phyloP scores from a whole-genome alignment of 2,888 invertebrate genomes.

The Ypsolopha sequella region DNA sequence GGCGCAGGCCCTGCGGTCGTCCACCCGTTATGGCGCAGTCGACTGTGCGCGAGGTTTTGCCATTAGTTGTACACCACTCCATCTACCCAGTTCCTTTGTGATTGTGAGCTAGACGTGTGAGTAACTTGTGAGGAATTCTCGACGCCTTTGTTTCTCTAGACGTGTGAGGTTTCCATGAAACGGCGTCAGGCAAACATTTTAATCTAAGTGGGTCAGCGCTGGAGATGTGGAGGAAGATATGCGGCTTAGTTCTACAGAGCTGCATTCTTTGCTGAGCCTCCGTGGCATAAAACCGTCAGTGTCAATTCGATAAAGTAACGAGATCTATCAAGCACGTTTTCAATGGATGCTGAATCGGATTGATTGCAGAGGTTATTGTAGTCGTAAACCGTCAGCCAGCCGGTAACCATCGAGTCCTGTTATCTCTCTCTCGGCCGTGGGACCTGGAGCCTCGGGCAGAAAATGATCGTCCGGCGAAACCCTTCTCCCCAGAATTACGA shows the following conservation, averaged over 20 bases:
- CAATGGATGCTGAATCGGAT: too few species aligned
- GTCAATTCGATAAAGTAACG: too few species aligned
- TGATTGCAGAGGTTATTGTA: background rate
- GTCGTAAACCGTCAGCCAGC: background rate
- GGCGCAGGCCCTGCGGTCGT: constrained; percentile 8
- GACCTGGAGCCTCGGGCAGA: constrained; percentile 7
- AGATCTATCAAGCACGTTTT: too few species aligned
- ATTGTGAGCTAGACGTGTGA: background rate
- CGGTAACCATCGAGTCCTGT: constrained; percentile 6
- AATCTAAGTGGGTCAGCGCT: too few species aligned
- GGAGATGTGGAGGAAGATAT: too few species aligned
- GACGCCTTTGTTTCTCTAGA: background rate
- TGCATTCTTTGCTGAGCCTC: too few species aligned
- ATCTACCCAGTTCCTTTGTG: background rate
- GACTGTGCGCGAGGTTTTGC: background rate
- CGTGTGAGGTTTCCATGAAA: background rate
- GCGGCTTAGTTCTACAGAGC: too few species aligned
- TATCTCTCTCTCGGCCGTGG: constrained; percentile 6
- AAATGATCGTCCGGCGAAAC: background rate
- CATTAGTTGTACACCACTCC: background rate
- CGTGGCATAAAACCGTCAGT: too few species aligned
- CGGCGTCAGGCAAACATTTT: too few species aligned
- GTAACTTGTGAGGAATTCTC: constrained; percentile 6
- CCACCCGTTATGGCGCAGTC: constrained; percentile 2
- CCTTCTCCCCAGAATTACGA: constrained; percentile 4